Evolutionary conservation across 2,113 vertebrate species (phyloP), one percentile per base, ranked within the genome.

Genomic region (Ranitomeya variabilis): DNA sequence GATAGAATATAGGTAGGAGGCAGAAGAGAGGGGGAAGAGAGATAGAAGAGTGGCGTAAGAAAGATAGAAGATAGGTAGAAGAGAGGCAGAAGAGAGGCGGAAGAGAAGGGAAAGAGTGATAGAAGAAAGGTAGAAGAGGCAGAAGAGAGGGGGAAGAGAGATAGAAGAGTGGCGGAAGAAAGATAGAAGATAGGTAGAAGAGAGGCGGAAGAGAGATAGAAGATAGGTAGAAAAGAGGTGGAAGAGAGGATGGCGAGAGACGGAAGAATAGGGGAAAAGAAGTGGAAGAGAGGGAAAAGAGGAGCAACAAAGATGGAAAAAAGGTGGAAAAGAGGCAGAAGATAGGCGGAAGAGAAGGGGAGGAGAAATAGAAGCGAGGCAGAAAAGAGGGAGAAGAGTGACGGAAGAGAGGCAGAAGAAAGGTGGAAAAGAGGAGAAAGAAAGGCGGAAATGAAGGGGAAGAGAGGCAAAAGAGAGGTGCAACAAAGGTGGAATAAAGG

Each of bases 51-150:
- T 2, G 37, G 37, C 0, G 37, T 1, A 45, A 5, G 37, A 45
- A 4, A 2, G 37, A 10, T 1, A 73, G 23, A 73, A 12, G 12
- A 14, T 0, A 9, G 5, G 5, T 45, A 5, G n/a, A 23, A 23
- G n/a, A 11, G 13, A 14, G 21, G 23, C 21, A 71, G 67, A 71
- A 23, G 9, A 26, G 10, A 23, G 21, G 67, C 0, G n/a, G 12
- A 71, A 71, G n/a, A 26, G 85, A 7, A 89, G 86, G 66, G 74
- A 14, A 90, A 60, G 14, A 84, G 66, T 26, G 0, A 80, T 71
- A 16, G 59, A 16, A 60, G 14, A 60, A 4, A 45, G 59, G 13
- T 1, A 16, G 15, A 73, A 21, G 3, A 73, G 73, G 57, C 37
- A 85, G 12, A 45, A 45, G 37, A 45, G 37, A 45, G 5, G 37